A percentile compares a stretch with the other conserved stretches of the same genome.
Conservation (phyloP, 2,888 invertebrate genomes). For the Odontothrips loti region DNA sequence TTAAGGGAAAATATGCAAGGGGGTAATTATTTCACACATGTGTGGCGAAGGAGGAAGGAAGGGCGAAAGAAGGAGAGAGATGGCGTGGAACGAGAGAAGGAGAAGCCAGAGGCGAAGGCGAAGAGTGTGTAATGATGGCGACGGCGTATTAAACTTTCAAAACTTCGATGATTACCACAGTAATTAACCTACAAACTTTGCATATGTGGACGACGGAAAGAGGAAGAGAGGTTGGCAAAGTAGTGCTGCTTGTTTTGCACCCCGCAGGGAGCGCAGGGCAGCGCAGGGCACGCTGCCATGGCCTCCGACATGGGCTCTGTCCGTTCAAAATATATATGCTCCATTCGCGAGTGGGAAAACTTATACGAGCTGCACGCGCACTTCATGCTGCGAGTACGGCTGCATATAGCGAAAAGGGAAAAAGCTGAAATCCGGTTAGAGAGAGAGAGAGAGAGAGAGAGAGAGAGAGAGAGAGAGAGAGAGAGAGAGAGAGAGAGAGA, state of each 20-base stretch:
- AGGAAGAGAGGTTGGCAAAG: neutral
- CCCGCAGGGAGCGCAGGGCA: no score
- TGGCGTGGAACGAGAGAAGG: neutral
- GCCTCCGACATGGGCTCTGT: no score
- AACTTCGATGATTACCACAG: conserved; percentile 19
- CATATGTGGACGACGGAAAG: neutral
- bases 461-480: no score
- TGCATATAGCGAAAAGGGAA: no score
- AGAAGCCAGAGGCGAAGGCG: neutral
- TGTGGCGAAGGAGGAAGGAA: neutral
- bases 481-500: no score
- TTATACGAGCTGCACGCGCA: no score
- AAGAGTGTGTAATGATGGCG: neutral
- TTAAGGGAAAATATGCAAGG: conserved; percentile 14
- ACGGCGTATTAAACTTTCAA: conserved; percentile 21
- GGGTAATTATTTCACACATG: conserved; percentile 23
- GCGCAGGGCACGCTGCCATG: no score
- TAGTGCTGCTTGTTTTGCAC: neutral
- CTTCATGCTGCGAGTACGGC: no score
- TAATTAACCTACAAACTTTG: conserved; percentile 23
- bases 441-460: no score
- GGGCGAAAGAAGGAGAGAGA: neutral
- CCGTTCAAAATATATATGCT: no score
- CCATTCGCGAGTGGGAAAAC: no score
- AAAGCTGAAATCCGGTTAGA: no score